Percentiles rank a stretch among this genome's conserved stretches.
phyloP scores from a whole-genome alignment of 2,888 invertebrate genomes.

The Encarsia formosa region DNA sequence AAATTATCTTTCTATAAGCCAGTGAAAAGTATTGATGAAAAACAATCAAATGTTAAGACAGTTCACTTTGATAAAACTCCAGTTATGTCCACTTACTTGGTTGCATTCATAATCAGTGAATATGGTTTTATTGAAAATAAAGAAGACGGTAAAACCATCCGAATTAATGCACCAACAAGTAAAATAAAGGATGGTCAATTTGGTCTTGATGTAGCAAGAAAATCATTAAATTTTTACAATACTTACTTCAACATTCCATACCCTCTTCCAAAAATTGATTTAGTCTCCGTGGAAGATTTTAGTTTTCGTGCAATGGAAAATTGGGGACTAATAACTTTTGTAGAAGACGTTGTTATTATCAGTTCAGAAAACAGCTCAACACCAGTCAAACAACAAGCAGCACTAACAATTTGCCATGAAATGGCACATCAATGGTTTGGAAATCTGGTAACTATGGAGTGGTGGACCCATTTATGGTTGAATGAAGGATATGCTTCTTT shows the following conservation, averaged over 20 bases:
- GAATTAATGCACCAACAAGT: conserved; percentile 82
- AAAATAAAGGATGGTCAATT: conserved; percentile 89
- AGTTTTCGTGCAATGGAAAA: conserved; percentile 97
- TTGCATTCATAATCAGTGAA: conserved; percentile 91
- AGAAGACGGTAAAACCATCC: conserved; percentile 75
- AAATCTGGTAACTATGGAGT: conserved; percentile 95
- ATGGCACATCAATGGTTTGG: conserved; percentile 98
- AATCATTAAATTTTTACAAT: conserved; percentile 89
- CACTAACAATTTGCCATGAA: conserved; percentile 87
- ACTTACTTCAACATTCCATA: conserved; percentile 93
- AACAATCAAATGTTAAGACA: conserved; percentile 24
- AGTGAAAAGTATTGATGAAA: conserved; percentile 37
- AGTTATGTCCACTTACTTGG: conserved; percentile 91
- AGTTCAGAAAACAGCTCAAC: conserved; percentile 88
- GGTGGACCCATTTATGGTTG: conserved; percentile 96
- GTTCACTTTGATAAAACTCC: conserved; percentile 65
- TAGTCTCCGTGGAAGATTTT: conserved; percentile 94
- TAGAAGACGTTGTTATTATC: conserved; percentile 85
- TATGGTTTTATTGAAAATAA: conserved; percentile 86
- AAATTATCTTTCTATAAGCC: conserved; percentile 40
- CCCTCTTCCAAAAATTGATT: conserved; percentile 91
- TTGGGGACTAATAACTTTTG: conserved; percentile 75
- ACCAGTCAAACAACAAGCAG: conserved; percentile 77
- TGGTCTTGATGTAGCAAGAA: conserved; percentile 84
- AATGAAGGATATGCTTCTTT: conserved; percentile 96